These are phyloP conservation scores for Podarcis muralis DNA, from an alignment of 2,113 vertebrate species.

Conservation along the genomic window DNA sequence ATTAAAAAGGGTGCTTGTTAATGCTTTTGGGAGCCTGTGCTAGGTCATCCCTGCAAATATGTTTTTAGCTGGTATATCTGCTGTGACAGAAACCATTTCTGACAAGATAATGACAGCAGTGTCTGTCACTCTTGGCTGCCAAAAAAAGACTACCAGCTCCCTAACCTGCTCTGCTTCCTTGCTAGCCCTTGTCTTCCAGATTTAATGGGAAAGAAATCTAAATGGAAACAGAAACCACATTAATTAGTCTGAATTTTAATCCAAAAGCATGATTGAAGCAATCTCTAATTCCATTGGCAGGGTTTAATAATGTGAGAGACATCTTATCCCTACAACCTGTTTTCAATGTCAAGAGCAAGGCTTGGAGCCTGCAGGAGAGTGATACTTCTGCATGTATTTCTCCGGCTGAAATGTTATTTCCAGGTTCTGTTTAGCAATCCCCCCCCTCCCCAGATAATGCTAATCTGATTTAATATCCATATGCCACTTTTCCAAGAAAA, in stretches of 20 bases:
- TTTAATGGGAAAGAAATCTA: not conserved
- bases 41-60: not conserved
- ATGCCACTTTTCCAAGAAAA: too few relatives aligned
- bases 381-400: not conserved
- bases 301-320: not conserved
- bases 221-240: conserved; percentile 31
- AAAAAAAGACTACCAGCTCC: not conserved
- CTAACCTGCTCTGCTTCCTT: not conserved
- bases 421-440: too few relatives aligned
- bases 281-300: not conserved
- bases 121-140: not conserved
- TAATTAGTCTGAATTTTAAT: not conserved
- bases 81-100: not conserved
- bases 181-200: not conserved
- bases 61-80: not conserved
- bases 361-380: not conserved
- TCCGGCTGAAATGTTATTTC: not conserved
- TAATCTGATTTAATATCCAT: too few relatives aligned
- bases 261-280: not conserved
- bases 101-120: not conserved
- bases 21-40: not conserved
- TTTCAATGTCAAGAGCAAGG: not conserved
- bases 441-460: too few relatives aligned
- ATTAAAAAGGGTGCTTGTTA: not conserved
- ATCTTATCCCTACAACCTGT: not conserved